Evolutionary conservation across 2,113 vertebrate genomes (phyloP).

Genomic region (Barbus barbus): DNA sequence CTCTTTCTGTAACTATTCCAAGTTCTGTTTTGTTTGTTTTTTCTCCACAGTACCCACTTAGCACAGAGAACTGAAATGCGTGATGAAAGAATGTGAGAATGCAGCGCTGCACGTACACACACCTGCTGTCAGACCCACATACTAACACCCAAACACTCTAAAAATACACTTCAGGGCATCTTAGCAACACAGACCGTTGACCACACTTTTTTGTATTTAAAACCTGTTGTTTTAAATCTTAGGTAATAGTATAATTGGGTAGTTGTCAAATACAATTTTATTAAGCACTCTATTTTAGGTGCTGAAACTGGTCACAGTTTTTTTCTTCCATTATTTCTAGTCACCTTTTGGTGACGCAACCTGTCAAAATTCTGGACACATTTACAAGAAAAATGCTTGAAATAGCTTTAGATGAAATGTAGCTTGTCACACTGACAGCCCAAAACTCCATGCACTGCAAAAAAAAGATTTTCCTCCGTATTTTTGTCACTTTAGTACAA

Average conservation of each 20-base stretch:
- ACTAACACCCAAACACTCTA: background rate
- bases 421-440: background rate
- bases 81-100: background rate
- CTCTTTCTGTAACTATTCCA: background rate
- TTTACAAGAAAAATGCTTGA: background rate
- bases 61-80: background rate
- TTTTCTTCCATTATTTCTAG: background rate
- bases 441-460: no score
- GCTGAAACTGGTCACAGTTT: background rate
- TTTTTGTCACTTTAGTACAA: no score
- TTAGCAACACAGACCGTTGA: conserved; percentile 13
- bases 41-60: background rate
- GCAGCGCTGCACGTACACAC: conserved; percentile 21
- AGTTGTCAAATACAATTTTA: background rate
- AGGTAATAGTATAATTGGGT: no score
- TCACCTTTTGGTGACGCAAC: background rate
- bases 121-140: conserved; percentile 16
- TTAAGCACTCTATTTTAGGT: background rate
- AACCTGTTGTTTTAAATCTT: background rate
- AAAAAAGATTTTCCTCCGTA: no score
- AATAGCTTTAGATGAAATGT: background rate
- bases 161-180: background rate
- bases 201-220: no score
- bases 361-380: background rate
- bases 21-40: no score